Base-by-base conservation (phyloP, 2,888 invertebrate species). In the Aphodius sticticus region DNA sequence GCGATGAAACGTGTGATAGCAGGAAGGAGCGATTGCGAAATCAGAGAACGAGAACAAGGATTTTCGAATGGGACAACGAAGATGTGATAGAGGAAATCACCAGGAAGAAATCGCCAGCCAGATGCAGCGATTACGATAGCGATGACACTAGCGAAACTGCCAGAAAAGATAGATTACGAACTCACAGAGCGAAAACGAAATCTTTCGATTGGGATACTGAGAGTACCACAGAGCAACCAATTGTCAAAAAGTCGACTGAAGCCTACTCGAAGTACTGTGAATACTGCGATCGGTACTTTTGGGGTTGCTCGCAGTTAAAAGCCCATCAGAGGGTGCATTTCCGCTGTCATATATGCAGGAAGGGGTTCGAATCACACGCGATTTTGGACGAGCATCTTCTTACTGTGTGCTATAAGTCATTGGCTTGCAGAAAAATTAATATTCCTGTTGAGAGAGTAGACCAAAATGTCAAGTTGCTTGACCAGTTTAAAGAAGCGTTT, bases 261-360 rank as follows among this genome's bases (percentile, higher is more conserved):
- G 71, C 76, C n/a, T 77, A 78, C 35, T 76, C 78, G 15, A 76
- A 78, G 37, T 78, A 80, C 69, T 81, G 81, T 16, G 78, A 77
- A 53, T 79, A 77, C 70, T 81, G 81, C 75, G 78, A 81, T 70
- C 71, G 78, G 70, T 76, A 76, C n/a, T 81, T 78, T 69, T 79
- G 76, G 77, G 78, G 78, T 37, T 72, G 76, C 70, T 79, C 81
- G 16, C 75, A 82, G 16, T 36, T 82, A 16, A 76, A 76, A 4
- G 75, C 76, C 9, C 82, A 82, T 16, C 76, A 80, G 76, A 80
- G 75, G 26, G 79, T 77, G 14, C 82, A 82, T 77, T 71, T 79
- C 16, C 80, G 70, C 26, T 82, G 82, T 75, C 74, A 78, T 16
- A 75, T 81, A 70, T 82, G 82, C 69, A 77, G 77, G 6, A 80